phyloP scores from a whole-genome alignment of 2,888 invertebrate genomes.

The Habrosyne pyritoides region DNA sequence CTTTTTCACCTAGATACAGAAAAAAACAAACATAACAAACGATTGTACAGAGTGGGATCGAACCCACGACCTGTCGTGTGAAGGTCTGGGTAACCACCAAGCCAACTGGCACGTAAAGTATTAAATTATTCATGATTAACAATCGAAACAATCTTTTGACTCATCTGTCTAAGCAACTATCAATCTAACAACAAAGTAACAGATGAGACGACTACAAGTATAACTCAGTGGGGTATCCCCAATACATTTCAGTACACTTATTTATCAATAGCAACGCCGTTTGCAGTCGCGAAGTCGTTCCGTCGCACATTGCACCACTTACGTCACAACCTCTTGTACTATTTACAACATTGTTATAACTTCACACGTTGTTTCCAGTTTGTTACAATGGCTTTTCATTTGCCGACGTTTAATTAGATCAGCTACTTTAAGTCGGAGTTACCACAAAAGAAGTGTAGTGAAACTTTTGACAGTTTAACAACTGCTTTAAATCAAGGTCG shows the following conservation, averaged over 20 bases:
- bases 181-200: background rate
- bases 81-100: no score
- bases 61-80: no score
- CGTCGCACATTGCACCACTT: constrained; percentile 40
- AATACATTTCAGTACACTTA: background rate
- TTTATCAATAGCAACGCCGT: background rate
- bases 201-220: background rate
- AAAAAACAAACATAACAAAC: no score
- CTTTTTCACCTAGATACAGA: no score
- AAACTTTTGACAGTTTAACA: background rate
- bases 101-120: no score
- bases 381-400: constrained; percentile 5
- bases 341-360: background rate
- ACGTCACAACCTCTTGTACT: constrained; percentile 31
- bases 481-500: background rate
- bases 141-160: background rate
- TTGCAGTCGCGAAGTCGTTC: constrained; percentile 1
- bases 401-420: background rate
- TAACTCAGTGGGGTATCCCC: background rate
- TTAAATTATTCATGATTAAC: no score
- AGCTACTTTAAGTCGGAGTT: background rate
- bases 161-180: background rate
- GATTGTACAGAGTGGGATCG: no score
- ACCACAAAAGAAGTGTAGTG: background rate
- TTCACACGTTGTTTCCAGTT: constrained; percentile 5